These are phyloP conservation scores for Epizoanthus scotinus DNA, from an alignment of 92 coral and sea anemone species.

Conservation along the genomic window DNA sequence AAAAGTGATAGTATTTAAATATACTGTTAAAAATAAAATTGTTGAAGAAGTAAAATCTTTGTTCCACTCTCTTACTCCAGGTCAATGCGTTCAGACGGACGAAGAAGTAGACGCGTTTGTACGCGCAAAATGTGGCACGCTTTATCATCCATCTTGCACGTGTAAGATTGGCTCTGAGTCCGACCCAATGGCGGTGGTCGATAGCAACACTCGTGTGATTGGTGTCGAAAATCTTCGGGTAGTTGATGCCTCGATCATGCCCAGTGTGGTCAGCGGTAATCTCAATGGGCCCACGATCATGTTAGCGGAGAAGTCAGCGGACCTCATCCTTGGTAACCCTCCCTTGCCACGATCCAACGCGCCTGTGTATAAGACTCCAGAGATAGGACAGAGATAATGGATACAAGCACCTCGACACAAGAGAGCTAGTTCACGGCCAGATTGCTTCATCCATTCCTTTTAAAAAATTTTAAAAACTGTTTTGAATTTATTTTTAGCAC, in stretches of 20 bases:
- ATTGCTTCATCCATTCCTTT: no score
- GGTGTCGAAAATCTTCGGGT: constrained; percentile 79
- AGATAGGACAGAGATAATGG: constrained; percentile 52
- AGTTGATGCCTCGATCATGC: constrained; percentile 90
- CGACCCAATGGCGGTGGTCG: constrained; percentile 86
- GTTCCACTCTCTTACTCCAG: constrained; percentile 26
- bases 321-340: constrained; percentile 72
- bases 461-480: no score
- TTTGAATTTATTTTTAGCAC: no score
- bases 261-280: constrained; percentile 86
- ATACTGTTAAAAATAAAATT: no score
- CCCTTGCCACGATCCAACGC: constrained; percentile 66
- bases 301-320: constrained; percentile 91
- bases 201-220: constrained; percentile 64
- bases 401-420: no score
- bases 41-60: no score
- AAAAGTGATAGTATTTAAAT: no score
- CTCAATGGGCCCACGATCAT: constrained; percentile 89
- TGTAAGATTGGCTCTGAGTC: constrained; percentile 83
- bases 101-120: constrained; percentile 80
- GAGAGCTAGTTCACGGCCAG: no score
- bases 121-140: constrained; percentile 66
- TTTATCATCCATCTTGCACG: constrained; percentile 86
- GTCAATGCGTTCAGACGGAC: constrained; percentile 64
- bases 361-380: constrained; percentile 75